Conservation (phyloP, 2,113 vertebrate genomes). For the Irena cyanogastra region DNA sequence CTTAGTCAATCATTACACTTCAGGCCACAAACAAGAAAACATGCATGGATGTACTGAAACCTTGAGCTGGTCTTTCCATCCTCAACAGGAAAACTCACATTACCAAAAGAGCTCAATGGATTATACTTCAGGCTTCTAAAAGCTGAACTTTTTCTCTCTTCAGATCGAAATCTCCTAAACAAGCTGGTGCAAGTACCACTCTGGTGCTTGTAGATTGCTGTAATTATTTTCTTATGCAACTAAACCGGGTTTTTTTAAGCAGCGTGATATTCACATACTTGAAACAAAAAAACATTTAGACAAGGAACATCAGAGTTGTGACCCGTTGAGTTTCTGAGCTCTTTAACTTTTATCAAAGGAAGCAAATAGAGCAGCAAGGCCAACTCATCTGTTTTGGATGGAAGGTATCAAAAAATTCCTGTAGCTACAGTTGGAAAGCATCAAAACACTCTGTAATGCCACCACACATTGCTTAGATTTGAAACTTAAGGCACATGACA, state of each 20-base stretch:
- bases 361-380: background rate
- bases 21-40: background rate
- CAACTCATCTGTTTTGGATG: background rate
- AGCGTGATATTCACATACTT: background rate
- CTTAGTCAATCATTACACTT: background rate
- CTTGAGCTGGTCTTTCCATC: background rate
- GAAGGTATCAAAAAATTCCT: background rate
- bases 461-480: background rate
- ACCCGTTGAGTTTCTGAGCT: background rate
- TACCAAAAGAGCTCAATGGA: background rate
- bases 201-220: background rate
- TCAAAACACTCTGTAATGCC: background rate
- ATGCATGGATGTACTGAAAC: background rate
- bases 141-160: background rate
- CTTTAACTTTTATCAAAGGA: constrained; percentile 3
- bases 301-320: background rate
- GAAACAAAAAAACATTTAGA: constrained; percentile 22
- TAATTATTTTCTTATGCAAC: constrained; percentile 24
- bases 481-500: background rate
- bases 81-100: background rate
- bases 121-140: background rate
- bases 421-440: background rate
- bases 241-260: background rate
- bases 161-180: background rate
- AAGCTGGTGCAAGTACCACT: background rate